phyloP scores from a whole-genome alignment of 1,140 invertebrate species.

The Pollicipes pollicipes region DNA sequence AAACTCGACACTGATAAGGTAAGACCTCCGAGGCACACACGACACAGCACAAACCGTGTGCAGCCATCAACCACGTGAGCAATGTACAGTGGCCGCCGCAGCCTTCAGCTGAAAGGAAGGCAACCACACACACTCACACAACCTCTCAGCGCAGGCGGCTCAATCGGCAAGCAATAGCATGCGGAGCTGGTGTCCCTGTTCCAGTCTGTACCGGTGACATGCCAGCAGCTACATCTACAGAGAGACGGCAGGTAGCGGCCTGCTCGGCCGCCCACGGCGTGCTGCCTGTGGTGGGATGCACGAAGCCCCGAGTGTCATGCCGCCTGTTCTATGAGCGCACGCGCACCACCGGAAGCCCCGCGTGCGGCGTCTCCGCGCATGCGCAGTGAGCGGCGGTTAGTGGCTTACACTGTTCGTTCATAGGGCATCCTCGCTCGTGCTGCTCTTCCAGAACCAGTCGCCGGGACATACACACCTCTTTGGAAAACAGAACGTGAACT shows the following conservation, averaged over 20 bases:
- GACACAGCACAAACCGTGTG: background rate
- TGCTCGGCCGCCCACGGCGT: too few species aligned
- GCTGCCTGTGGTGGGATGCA: too few species aligned
- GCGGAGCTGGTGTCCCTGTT: too few species aligned
- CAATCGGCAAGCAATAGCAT: background rate
- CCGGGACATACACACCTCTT: background rate
- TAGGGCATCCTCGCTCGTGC: conserved; percentile 20
- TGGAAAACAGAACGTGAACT: conserved; percentile 3
- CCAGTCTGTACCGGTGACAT: background rate
- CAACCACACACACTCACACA: too few species aligned
- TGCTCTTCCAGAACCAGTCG: conserved; percentile 9
- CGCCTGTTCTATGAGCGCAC: background rate
- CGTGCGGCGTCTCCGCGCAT: too few species aligned
- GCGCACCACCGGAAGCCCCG: background rate
- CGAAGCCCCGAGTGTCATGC: too few species aligned
- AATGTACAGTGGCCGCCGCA: too few species aligned
- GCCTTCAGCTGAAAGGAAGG: too few species aligned
- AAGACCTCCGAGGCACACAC: background rate
- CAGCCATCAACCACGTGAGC: background rate
- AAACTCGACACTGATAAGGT: too few species aligned
- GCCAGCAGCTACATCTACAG: too few species aligned
- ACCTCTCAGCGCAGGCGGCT: too few species aligned
- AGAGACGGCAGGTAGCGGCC: too few species aligned
- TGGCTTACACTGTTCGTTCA: conserved; percentile 9
- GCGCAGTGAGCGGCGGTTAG: background rate